Evolutionary conservation across 2,113 vertebrate genomes (phyloP).

Genomic region (Pholis gunnellus): DNA sequence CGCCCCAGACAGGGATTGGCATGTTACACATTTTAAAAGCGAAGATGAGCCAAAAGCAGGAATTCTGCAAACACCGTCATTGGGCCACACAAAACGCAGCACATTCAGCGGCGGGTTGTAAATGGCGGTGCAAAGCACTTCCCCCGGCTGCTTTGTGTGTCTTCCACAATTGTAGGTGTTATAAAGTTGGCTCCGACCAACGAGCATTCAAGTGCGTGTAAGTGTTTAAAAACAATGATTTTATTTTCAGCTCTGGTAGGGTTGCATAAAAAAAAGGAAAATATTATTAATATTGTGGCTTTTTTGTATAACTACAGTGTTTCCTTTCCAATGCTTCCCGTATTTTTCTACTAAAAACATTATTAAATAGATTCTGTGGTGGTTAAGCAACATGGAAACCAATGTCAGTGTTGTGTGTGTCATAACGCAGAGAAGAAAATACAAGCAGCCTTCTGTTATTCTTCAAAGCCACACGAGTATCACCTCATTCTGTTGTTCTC

Average conservation of each 20-base stretch:
- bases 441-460: conserved; percentile 4
- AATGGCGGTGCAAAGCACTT: neutral
- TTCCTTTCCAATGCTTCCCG: neutral
- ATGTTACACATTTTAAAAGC: conserved; percentile 17
- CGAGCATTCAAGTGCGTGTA: neutral
- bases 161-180: neutral
- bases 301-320: neutral
- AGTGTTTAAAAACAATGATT: neutral
- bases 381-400: neutral
- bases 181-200: conserved; percentile 7
- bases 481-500: conserved; percentile 4
- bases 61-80: conserved; percentile 16
- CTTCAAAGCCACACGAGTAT: conserved; percentile 7
- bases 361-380: neutral
- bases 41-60: conserved; percentile 11
- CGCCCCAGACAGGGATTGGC: neutral
- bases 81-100: neutral
- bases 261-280: neutral
- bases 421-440: neutral
- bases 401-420: neutral
- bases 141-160: neutral
- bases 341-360: neutral
- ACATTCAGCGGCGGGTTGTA: conserved; percentile 6
- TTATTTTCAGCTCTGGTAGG: neutral
- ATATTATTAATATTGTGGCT: neutral